Conservation (phyloP, 2,113 vertebrate genomes). For the Anser brachyrhynchus region DNA sequence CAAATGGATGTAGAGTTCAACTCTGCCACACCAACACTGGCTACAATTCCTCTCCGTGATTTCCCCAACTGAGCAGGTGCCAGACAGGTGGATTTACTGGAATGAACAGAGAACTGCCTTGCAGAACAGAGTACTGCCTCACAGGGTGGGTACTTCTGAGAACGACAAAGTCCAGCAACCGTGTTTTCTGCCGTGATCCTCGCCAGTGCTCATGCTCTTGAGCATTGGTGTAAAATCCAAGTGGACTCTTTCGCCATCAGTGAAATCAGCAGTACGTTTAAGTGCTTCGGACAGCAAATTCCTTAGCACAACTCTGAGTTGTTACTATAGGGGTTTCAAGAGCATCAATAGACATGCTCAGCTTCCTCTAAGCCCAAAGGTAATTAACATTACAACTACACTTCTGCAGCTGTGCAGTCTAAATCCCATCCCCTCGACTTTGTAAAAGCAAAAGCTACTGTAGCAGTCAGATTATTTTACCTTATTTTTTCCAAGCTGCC, state of each 20-base stretch:
- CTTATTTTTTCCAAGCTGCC: conserved; percentile 97
- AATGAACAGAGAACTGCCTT: not conserved
- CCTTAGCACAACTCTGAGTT: not conserved
- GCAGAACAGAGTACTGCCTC: not conserved
- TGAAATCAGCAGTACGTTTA: not conserved
- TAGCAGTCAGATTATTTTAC: conserved; percentile 65
- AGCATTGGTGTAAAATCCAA: not conserved
- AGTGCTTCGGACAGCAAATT: not conserved
- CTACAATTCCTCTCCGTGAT: not conserved
- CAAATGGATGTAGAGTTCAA: not conserved
- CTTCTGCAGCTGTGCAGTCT: not conserved
- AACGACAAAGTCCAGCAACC: not conserved
- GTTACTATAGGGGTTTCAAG: not conserved
- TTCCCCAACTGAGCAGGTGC: not conserved
- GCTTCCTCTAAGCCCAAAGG: not conserved
- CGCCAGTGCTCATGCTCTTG: not conserved
- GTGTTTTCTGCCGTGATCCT: not conserved
- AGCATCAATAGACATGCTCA: accelerated
- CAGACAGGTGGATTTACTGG: not conserved
- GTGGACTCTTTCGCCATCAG: not conserved
- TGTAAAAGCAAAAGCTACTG: not conserved
- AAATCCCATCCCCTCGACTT: not conserved
- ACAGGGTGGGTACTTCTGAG: not conserved
- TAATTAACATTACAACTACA: not conserved
- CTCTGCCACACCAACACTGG: not conserved